Evolutionary conservation across 2,797 vertebrate species (phyloP), one percentile per base, ranked within the genome.

Genomic region (Hyperoplus lanceolatus): DNA sequence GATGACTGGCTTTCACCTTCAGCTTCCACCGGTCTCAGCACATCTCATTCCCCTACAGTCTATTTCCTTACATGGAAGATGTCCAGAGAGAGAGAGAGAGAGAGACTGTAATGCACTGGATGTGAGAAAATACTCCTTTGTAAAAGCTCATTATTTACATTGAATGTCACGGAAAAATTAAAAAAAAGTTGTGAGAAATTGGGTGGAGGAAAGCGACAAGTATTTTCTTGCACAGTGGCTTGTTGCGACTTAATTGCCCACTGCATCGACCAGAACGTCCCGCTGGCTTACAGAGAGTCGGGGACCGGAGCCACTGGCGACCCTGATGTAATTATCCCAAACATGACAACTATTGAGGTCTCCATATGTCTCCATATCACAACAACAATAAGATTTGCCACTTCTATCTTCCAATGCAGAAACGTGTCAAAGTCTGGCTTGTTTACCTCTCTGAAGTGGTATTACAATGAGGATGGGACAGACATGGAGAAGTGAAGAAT

Each of bases 1-100:
- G 92, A 92, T 94, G 94, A 91, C 91, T 94, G 91, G 74, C 78
- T 94, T 88, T 95, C 90, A 93, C 93, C 93, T 95, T 95, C 92
- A 92, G 84, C 82, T 81, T 86, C 73, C 79, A 75, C 85, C 55
- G 4, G 64, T 69, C 84, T 88, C 86, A 91, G 87, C 87, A 86
- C 83, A 86, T 82, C 75, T 79, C 75, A 73, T 59, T 49, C 72
- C 60, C 41, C 41, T 9, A 67, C 53, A 51, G 72, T 76, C 70
- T 61, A 18, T 56, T 68, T 7, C 63, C 83, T 75, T n/a, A 77
- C 79, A 71, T 60, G 39, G 50, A 49, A 46, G 68, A 71, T 29
- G 69, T 59, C 16, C 43, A 38, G 18, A 6, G 36, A 68, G 16
- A 0, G 10, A 3, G 21, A 45, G 41, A 45, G n/a, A 1, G 50